Evolutionary conservation across 2,797 vertebrate species (phyloP).

Genomic region (Ispidina lecontei): DNA sequence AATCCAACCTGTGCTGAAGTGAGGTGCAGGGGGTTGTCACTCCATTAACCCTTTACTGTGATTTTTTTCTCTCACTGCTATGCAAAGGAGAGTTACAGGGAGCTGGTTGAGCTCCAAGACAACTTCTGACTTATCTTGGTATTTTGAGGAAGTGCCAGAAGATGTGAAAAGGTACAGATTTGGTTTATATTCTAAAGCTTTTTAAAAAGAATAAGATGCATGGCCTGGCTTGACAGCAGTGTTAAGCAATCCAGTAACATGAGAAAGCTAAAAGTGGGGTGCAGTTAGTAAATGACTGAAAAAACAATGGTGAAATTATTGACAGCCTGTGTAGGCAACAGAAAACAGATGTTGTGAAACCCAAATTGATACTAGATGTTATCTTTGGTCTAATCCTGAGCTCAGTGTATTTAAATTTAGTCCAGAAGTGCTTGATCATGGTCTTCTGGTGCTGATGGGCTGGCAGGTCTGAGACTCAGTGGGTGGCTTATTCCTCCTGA

Average conservation of each 20-base stretch:
- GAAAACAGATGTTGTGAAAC: not conserved
- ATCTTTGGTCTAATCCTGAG: not conserved
- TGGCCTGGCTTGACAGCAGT: not conserved
- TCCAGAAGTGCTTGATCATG: not conserved
- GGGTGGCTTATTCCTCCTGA: conserved; percentile 6
- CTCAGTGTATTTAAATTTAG: not conserved
- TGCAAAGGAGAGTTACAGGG: not conserved
- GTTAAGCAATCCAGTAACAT: not conserved
- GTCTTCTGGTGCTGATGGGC: not conserved
- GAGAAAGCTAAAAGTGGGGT: not conserved
- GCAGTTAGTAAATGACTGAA: not conserved
- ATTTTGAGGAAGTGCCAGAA: not conserved
- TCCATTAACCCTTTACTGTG: not conserved
- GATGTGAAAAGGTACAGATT: not conserved
- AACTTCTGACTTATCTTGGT: not conserved
- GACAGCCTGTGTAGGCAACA: not conserved
- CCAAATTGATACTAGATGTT: not conserved
- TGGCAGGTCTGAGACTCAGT: not conserved
- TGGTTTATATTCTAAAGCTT: not conserved
- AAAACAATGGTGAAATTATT: not conserved
- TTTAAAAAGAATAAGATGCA: not conserved
- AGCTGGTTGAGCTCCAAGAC: not conserved
- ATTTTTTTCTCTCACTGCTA: not conserved
- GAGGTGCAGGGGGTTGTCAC: not conserved
- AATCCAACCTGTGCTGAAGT: not conserved